Evolutionary conservation across 2,113 vertebrate species (phyloP).

Genomic region (Cebidichthys violaceus): DNA sequence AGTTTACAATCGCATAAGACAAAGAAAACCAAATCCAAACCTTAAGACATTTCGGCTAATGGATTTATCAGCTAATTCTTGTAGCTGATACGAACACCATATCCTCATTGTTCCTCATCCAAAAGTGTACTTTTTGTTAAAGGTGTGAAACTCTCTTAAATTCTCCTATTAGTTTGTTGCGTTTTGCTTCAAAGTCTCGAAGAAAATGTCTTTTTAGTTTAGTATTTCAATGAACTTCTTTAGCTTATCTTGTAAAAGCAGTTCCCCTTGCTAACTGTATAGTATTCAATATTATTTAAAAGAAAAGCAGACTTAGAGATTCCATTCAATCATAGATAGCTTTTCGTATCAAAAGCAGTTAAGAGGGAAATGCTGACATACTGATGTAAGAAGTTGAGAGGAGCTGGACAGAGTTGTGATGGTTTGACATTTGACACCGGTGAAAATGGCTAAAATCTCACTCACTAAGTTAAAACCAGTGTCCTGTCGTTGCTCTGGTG

Average conservation of each 20-base stretch:
- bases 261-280: no score
- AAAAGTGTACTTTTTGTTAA: not conserved
- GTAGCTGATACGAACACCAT: not conserved
- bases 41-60: not conserved
- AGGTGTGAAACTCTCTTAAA: not conserved
- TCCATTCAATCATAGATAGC: not conserved
- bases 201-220: not conserved
- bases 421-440: slow-evolving; percentile 7
- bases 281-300: not conserved
- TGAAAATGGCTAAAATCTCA: slow-evolving; percentile 30
- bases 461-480: not conserved
- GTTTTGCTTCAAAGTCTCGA: not conserved
- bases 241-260: not conserved
- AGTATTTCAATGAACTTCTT: not conserved
- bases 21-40: not conserved
- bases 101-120: not conserved
- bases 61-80: not conserved
- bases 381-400: not conserved
- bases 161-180: not conserved
- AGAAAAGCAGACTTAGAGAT: not conserved
- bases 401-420: not conserved
- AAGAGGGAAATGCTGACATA: not conserved
- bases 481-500: slow-evolving; percentile 12
- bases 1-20: not conserved
- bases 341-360: not conserved